Conservation (phyloP, 2,888 invertebrate genomes). For the Amiota mariae region DNA sequence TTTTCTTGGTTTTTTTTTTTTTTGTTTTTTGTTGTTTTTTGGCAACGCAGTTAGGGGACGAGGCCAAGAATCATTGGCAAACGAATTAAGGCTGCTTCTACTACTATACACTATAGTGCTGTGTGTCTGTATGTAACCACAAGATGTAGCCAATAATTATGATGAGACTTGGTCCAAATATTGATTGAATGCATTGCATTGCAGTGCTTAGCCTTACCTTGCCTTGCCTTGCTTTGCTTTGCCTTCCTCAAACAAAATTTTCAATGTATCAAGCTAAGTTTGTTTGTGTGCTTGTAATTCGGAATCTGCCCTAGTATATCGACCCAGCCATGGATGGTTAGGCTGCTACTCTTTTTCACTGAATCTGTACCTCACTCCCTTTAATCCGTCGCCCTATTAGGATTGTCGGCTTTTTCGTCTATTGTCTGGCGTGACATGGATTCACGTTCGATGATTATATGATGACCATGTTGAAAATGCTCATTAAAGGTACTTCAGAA, state of each 20-base stretch:
- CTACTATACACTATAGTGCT: neutral
- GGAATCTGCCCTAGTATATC: neutral
- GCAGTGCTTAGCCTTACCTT: too few species aligned
- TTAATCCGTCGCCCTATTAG: slow-evolving; percentile 19
- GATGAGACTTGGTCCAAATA: slow-evolving; percentile 57
- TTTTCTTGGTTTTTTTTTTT: neutral
- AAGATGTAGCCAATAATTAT: slow-evolving; percentile 63
- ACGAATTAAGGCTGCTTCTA: neutral
- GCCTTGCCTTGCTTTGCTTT: too few species aligned
- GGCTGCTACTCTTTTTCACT: neutral
- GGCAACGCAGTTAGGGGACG: neutral
- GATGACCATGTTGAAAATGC: slow-evolving; percentile 70
- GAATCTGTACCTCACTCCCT: neutral
- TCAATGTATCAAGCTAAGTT: slow-evolving; percentile 1
- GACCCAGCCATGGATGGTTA: neutral
- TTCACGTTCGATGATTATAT: slow-evolving; percentile 54
- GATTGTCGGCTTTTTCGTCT: slow-evolving; percentile 29
- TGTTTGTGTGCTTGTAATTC: slow-evolving; percentile 9
- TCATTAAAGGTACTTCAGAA: slow-evolving; percentile 68
- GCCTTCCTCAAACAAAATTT: too few species aligned
- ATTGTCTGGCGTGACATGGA: neutral
- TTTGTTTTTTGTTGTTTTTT: neutral
- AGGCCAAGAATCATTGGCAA: neutral
- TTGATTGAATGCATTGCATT: slow-evolving; percentile 35
- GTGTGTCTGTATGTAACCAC: slow-evolving; percentile 35